Conservation (phyloP, 2,888 invertebrate genomes). For the Phlogophora meticulosa region DNA sequence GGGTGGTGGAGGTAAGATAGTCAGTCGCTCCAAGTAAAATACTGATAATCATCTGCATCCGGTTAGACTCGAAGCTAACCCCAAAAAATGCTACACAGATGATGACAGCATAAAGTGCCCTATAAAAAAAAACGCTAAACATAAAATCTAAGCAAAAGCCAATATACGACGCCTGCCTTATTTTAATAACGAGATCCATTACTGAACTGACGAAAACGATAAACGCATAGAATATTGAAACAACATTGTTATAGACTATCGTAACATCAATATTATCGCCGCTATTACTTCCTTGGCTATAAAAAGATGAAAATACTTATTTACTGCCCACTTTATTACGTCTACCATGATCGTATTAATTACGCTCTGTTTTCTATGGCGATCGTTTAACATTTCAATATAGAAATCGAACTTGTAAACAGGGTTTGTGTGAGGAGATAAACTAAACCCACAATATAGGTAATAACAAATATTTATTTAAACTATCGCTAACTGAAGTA, state of each 20-base stretch:
- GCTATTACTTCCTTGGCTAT: conserved; percentile 72
- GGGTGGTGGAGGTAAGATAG: no score
- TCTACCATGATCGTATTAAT: conserved; percentile 78
- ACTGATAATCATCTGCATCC: no score
- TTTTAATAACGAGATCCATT: conserved; percentile 55
- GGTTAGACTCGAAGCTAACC: no score
- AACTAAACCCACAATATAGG: no score
- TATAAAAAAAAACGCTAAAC: conserved; percentile 26
- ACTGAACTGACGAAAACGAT: conserved; percentile 68
- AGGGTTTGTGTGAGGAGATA: no score
- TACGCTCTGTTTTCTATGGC: conserved; percentile 74
- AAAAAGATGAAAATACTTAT: conserved; percentile 81
- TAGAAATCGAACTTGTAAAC: conserved; percentile 65
- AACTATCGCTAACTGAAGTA: no score
- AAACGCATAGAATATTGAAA: conserved; percentile 75
- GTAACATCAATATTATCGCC: conserved; percentile 74
- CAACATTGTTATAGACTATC: conserved; percentile 73
- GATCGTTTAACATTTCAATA: conserved; percentile 75
- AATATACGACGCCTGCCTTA: conserved; percentile 48
- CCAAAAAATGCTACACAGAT: no score
- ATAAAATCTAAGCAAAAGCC: conserved; percentile 40
- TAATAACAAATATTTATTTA: no score
- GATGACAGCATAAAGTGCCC: conserved; percentile 2
- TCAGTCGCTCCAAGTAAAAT: no score
- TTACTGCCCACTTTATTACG: conserved; percentile 80